A percentile compares a stretch with the other conserved stretches of the same genome.
These are phyloP conservation scores for Puntigrus tetrazona DNA, from an alignment of 2,113 vertebrate genomes.

Conservation along the genomic window DNA sequence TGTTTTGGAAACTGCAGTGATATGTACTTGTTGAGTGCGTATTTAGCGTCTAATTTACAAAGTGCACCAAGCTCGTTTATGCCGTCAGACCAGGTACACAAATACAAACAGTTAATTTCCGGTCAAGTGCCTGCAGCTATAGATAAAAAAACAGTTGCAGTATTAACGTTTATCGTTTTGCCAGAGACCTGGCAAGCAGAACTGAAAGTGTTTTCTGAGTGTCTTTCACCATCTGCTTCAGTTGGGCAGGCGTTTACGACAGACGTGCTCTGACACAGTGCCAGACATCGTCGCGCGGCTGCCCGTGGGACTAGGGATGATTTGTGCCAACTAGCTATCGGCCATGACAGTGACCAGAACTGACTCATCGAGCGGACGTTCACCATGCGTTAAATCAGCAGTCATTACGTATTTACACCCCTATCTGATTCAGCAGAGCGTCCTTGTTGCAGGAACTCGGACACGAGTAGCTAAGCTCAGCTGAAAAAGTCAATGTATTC, in stretches of 20 bases:
- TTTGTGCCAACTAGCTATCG: slow-evolving; percentile 19
- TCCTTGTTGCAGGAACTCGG: background rate
- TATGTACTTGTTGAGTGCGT: too few relatives aligned
- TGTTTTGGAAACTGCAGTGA: too few relatives aligned
- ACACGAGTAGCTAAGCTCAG: background rate
- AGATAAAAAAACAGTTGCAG: slow-evolving; percentile 7
- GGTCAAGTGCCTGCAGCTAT: background rate
- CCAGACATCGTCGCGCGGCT: slow-evolving; percentile 15
- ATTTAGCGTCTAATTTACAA: too few relatives aligned
- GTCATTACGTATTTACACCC: background rate
- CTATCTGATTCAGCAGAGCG: background rate
- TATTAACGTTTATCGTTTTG: background rate
- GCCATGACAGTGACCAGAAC: slow-evolving; percentile 34
- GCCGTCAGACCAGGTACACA: too few relatives aligned
- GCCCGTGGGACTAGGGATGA: background rate
- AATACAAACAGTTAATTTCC: background rate
- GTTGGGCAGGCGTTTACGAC: slow-evolving; percentile 9
- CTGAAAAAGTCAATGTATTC: background rate
- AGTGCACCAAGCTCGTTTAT: too few relatives aligned
- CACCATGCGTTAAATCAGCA: slow-evolving; percentile 22
- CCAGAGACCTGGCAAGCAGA: background rate
- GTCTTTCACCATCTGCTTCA: slow-evolving; percentile 17
- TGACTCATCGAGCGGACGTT: background rate
- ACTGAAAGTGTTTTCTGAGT: background rate
- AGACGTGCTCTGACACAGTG: slow-evolving; percentile 6